Evolutionary conservation across 2,797 vertebrate species (phyloP).

Genomic region (Rhynchonycteris naso): DNA sequence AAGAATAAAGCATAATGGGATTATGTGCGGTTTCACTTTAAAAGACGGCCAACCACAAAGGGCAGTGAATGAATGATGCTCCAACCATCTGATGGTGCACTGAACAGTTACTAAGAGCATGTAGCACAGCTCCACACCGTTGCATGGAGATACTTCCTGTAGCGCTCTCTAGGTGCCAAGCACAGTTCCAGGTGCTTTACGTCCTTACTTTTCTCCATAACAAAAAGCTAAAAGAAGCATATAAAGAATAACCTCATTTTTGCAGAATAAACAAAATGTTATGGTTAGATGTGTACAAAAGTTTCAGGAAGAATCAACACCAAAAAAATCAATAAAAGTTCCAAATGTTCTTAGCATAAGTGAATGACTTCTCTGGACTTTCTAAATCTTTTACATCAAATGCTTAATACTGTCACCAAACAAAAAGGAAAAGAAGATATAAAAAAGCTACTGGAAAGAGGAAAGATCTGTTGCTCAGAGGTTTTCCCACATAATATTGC

Average conservation of each 20-base stretch:
- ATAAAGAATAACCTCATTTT: neutral
- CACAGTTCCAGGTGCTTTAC: neutral
- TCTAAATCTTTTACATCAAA: slow-evolving; percentile 29
- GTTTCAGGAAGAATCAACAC: neutral
- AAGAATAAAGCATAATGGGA: neutral
- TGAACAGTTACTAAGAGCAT: neutral
- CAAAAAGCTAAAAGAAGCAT: neutral
- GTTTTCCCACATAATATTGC: neutral
- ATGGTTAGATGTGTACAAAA: neutral
- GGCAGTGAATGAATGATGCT: neutral
- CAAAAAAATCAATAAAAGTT: slow-evolving; percentile 24
- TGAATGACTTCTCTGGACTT: slow-evolving; percentile 17
- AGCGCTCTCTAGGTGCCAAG: neutral
- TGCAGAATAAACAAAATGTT: slow-evolving; percentile 1
- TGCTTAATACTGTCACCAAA: neutral
- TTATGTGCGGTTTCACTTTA: neutral
- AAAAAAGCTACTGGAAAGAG: slow-evolving; percentile 48
- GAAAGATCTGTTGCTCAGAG: slow-evolving; percentile 20
- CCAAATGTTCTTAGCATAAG: neutral
- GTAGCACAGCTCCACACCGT: neutral
- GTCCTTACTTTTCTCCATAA: neutral
- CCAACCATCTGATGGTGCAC: neutral
- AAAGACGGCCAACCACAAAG: neutral
- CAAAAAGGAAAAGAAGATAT: neutral
- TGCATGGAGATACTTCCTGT: neutral